Base-by-base conservation (phyloP, 2,888 invertebrate genomes). In the Hypomecis atomaria region DNA sequence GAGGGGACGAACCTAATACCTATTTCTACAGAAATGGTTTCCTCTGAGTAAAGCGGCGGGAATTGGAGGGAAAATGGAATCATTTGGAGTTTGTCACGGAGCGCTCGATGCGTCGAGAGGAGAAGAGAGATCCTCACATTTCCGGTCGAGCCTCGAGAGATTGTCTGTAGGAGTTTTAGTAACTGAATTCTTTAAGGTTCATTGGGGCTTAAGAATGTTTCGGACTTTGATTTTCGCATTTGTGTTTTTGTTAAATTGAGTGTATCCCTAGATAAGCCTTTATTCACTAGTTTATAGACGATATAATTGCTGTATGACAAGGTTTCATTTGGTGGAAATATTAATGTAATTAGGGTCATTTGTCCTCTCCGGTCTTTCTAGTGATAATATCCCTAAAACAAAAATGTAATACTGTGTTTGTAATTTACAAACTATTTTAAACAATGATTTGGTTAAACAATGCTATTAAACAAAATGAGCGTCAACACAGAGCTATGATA, bases 11-110 rank as follows among this genome's bases (percentile, higher is more conserved):
- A n/a, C 7, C 36, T n/a, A 5, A 1, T 1, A 40, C 1, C 40
- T 52, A 10, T 52, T 40, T 23, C 52, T 52, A 40, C 23, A 13
- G 5, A 40, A 0, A 40, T 9, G 23, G 38, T 52, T n/a, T 9
- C 10, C 59, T 47, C 53, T 9, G 55, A 55, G 66, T 66, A 69
- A 66, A 66, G 65, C 65, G 62, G 38, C 54, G 70, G 60, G 67
- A 71, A 71, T 71, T 57, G 44, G 42, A 23, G 40, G 66, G 62
- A 64, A 65, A 72, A 72, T 71, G 61, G 66, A 72, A 68, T 71
- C 68, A 71, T 71, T 72, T 71, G 69, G 66, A 57, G 67, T 71
- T 72, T 68, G 69, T 71, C 69, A 68, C 67, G 67, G 49, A 66
- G 56, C 66, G n/a, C 9, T 36, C 48, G 36, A 44, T 13, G 10